These are phyloP conservation scores for Aplochiton taeniatus DNA, from an alignment of 2,797 vertebrate species.

Conservation along the genomic window DNA sequence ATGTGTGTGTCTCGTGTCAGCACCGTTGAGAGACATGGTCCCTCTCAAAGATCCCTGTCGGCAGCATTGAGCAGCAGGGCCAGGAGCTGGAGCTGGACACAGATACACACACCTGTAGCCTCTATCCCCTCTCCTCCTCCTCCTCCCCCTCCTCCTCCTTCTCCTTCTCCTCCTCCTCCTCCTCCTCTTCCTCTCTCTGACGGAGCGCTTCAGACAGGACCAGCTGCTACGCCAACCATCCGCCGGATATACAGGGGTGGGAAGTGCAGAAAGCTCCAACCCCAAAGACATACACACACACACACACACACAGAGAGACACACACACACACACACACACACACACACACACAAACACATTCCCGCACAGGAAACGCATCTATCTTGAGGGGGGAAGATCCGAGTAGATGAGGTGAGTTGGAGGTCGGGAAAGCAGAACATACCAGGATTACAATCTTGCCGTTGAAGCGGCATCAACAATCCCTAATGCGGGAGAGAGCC, in stretches of 20 bases:
- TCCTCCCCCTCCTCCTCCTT: not conserved
- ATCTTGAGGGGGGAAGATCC: too few species aligned
- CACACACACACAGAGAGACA: slow-evolving; percentile 14
- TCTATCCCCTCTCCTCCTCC: slow-evolving; percentile 1
- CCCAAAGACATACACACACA: not conserved
- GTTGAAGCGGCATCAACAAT: slow-evolving; percentile 46
- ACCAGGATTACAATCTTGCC: slow-evolving; percentile 23
- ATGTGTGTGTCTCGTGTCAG: too few species aligned
- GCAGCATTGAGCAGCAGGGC: too few species aligned
- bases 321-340: slow-evolving; percentile 7
- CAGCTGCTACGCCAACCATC: slow-evolving; percentile 43
- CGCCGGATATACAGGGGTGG: slow-evolving; percentile 44
- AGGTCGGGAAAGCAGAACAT: slow-evolving; percentile 16
- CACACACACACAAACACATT: slow-evolving; percentile 2
- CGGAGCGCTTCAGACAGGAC: slow-evolving; percentile 48
- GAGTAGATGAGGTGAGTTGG: slow-evolving; percentile 16
- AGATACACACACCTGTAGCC: slow-evolving; percentile 9
- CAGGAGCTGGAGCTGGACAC: slow-evolving; percentile 22
- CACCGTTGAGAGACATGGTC: slow-evolving; percentile 20
- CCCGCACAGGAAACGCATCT: not conserved
- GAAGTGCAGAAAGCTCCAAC: slow-evolving; percentile 28
- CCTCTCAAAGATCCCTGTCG: slow-evolving; percentile 48
- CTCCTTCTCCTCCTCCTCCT: not conserved
- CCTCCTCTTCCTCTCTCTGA: slow-evolving; percentile 18
- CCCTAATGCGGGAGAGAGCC: slow-evolving; percentile 22